Evolutionary conservation across 2,797 vertebrate genomes (phyloP).

Genomic region (Dipus sagitta): DNA sequence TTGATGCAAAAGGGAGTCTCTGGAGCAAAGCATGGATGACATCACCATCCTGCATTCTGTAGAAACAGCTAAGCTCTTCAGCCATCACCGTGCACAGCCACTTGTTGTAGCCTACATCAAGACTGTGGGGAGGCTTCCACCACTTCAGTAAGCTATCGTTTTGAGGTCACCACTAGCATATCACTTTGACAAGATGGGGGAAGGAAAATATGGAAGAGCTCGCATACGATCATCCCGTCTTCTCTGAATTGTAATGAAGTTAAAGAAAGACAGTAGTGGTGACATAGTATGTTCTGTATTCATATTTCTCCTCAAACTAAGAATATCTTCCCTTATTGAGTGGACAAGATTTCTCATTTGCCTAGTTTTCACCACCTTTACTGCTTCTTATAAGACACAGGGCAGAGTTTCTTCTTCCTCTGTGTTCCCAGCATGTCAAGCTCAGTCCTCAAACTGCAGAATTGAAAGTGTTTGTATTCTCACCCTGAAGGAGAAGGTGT

Average conservation of each 20-base stretch:
- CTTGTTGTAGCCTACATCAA: neutral
- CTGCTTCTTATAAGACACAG: neutral
- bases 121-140: accelerated
- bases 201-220: neutral
- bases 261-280: neutral
- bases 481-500: neutral
- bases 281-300: too few relatives aligned
- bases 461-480: slow-evolving; percentile 17
- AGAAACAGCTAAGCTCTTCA: neutral
- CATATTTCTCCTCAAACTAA: neutral
- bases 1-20: too few relatives aligned
- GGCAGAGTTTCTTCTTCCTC: neutral
- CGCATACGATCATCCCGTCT: neutral
- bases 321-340: neutral
- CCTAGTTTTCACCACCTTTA: neutral
- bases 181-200: neutral
- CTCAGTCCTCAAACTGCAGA: neutral
- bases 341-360: neutral
- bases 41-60: neutral
- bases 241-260: neutral
- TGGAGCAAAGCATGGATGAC: neutral
- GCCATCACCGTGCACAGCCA: neutral
- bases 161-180: too few relatives aligned
- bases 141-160: neutral
- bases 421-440: neutral